Evolutionary conservation across 1,140 invertebrate species (phyloP).

Genomic region (Cryptotermes secundus): DNA sequence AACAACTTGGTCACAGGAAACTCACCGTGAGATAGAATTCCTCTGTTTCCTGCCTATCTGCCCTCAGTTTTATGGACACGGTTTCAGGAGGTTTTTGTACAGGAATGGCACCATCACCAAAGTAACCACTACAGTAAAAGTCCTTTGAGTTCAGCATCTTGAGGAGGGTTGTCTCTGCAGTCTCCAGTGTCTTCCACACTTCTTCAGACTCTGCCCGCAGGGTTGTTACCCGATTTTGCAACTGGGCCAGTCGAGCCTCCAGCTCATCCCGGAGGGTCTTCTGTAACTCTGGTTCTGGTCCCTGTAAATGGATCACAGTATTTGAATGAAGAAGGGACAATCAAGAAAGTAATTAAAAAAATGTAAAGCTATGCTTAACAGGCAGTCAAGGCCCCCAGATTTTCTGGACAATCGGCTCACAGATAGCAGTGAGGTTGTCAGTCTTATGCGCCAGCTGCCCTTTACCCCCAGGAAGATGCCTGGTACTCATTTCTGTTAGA

Average conservation of each 20-base stretch:
- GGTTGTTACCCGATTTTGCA: slow-evolving; percentile 75
- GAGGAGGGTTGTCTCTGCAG: slow-evolving; percentile 83
- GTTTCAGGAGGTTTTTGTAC: slow-evolving; percentile 64
- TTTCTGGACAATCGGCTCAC: too few species aligned
- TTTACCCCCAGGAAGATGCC: too few species aligned
- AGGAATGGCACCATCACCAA: slow-evolving; percentile 56
- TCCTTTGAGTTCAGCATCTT: slow-evolving; percentile 80
- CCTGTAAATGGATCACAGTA: slow-evolving; percentile 40
- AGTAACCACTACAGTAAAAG: slow-evolving; percentile 74
- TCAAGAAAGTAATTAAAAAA: not conserved
- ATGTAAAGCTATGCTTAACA: too few species aligned
- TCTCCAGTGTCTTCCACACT: slow-evolving; percentile 94
- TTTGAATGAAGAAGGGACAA: not conserved
- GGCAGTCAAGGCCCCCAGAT: too few species aligned
- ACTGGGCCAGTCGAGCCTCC: slow-evolving; percentile 73
- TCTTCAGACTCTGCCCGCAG: slow-evolving; percentile 89
- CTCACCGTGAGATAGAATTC: slow-evolving; percentile 81
- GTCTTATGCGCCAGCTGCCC: too few species aligned
- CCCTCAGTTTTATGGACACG: slow-evolving; percentile 65
- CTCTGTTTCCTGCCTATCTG: slow-evolving; percentile 82
- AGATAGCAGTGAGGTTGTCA: too few species aligned
- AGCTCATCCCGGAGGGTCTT: slow-evolving; percentile 75
- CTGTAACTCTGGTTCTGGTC: slow-evolving; percentile 59
- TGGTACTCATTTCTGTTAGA: too few species aligned
- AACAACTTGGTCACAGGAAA: not conserved